phyloP scores from a whole-genome alignment of 2,113 vertebrate species.

The Desmodus rotundus region DNA sequence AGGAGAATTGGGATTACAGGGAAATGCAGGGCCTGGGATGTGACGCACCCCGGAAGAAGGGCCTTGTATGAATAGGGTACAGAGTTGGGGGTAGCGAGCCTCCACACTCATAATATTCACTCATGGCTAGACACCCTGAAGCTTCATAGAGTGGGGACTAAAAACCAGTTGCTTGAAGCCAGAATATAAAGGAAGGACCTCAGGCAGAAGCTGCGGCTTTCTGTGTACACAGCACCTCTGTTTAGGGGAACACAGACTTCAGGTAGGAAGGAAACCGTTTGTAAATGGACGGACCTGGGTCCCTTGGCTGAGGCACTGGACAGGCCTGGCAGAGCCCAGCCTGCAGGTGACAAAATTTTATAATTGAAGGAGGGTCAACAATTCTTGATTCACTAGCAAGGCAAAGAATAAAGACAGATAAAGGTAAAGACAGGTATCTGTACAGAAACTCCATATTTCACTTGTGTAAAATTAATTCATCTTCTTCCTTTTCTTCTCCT shows the following conservation, averaged over 20 bases:
- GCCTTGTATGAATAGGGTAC: neutral
- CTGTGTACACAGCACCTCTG: neutral
- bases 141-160: too few species aligned
- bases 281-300: neutral
- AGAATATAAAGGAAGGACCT: fast-evolving
- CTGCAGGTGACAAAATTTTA: neutral
- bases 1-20: neutral
- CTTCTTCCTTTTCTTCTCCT: neutral
- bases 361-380: neutral
- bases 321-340: neutral
- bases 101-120: neutral
- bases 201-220: neutral
- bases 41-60: neutral
- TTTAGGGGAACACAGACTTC: neutral
- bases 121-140: fast-evolving
- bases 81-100: neutral
- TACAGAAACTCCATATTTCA: neutral
- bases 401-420: neutral
- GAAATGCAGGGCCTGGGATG: neutral
- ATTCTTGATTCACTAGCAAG: neutral
- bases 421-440: neutral
- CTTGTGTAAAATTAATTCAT: neutral
- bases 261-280: neutral
- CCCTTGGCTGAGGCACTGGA: neutral
- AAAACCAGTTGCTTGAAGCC: neutral